These are phyloP conservation scores for Macropus fuliginosus DNA, from an alignment of 2,797 vertebrate species.

Conservation along the genomic window DNA sequence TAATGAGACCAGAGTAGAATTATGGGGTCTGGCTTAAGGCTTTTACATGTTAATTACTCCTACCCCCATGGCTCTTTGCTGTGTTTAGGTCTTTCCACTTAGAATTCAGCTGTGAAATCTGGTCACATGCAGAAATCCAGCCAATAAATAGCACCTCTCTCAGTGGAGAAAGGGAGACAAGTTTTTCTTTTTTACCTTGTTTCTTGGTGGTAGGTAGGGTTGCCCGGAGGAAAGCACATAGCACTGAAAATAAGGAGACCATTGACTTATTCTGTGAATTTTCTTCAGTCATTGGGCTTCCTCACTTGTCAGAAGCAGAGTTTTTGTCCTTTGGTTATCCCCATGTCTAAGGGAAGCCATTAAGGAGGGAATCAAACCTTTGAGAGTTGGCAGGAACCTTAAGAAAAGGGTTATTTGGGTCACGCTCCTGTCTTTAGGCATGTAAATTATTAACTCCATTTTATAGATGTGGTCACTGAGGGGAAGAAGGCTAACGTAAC, in stretches of 20 bases:
- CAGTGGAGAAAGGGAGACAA: slow-evolving; percentile 49
- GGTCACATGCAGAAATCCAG: slow-evolving; percentile 55
- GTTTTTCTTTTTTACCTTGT: neutral
- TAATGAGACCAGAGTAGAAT: slow-evolving; percentile 58
- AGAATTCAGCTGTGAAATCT: slow-evolving; percentile 55
- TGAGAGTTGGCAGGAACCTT: slow-evolving; percentile 50
- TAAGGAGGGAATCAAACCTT: slow-evolving; percentile 39
- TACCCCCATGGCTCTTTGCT: neutral
- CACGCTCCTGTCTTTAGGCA: neutral
- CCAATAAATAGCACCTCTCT: slow-evolving; percentile 56
- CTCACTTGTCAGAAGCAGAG: neutral
- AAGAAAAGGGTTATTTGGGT: slow-evolving; percentile 18
- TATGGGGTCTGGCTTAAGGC: slow-evolving; percentile 51
- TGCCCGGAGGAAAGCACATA: neutral
- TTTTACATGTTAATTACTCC: slow-evolving; percentile 59
- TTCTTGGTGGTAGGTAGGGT: neutral
- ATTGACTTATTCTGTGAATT: neutral
- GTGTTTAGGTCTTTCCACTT: slow-evolving; percentile 22
- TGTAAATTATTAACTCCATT: slow-evolving; percentile 30
- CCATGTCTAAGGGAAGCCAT: neutral
- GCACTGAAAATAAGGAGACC: accelerated
- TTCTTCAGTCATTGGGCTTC: neutral
- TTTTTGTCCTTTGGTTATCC: neutral
- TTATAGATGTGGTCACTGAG: slow-evolving; percentile 17
- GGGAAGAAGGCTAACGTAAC: neutral